Base-by-base conservation (phyloP, 2,113 vertebrate species). In the Capreolus pygargus region DNA sequence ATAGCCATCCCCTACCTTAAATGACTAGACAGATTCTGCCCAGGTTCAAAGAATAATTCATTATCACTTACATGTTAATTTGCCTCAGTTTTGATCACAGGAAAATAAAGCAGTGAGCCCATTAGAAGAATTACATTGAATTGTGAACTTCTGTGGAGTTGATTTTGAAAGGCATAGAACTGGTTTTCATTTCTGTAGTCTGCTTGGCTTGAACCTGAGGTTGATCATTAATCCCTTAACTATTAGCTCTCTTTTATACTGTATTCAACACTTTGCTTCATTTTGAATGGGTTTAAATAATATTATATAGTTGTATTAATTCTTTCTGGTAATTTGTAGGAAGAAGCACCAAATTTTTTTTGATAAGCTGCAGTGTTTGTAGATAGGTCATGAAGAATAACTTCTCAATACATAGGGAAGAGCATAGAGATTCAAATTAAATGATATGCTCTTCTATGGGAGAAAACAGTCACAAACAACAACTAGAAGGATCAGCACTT, bases 401-500 rank as follows among this genome's bases (percentile, higher is more conserved):
- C 10, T 98, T 93, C 92, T 97, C 6, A 28, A 76, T 96, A 82
- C 52, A 28, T 50, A 81, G 47, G 64, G 57, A 86, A 97, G 92
- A 43, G 8, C 76, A 87, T 23, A 92, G 55, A 87, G 60, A 67
- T 55, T 55, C 25, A 89, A 95, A 28, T 92, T 19, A 67, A 97
- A 55, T 92, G 78, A 57, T 43, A 93, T 28, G 3, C 19, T 88
- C 23, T 86, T 94, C 14, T 88, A 47, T 93, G 76, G 52, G 33
- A 78, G 61, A 92, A 98, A 95, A 95, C 54, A 94, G 82, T 98
- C 96, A 97, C 79, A 94, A 97, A 92, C 52, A 93, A 74, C 92
- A 98, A 97, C 28, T 96, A 95, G 88, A 98, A 95, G 58, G 6
- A 98, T 98, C 98, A 98, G 89, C 97, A 97, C 84, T 95, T 97